phyloP scores from a whole-genome alignment of 1,140 invertebrate genomes.

The Rhagoletis zephyria region DNA sequence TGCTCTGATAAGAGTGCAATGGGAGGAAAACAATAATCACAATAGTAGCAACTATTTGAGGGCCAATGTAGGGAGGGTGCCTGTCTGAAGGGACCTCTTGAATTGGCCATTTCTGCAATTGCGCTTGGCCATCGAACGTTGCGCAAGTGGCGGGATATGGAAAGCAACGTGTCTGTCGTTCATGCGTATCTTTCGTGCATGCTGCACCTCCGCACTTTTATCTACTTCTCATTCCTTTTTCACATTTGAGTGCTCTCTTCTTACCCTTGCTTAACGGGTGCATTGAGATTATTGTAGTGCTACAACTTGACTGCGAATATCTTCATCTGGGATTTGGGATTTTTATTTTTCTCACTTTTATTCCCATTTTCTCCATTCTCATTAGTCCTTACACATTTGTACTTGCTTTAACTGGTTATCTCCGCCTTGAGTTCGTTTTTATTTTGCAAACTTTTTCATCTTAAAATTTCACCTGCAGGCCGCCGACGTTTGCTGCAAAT shows the following conservation, averaged over 20 bases:
- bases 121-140: neutral
- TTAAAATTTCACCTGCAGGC: neutral
- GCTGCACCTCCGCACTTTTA: neutral
- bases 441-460: neutral
- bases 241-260: no score
- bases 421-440: slow-evolving; percentile 17
- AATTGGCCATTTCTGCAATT: neutral
- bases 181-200: neutral
- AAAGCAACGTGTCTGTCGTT: neutral
- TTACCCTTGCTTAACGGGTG: neutral
- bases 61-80: neutral
- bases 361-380: neutral
- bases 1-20: neutral
- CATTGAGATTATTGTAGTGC: slow-evolving; percentile 2
- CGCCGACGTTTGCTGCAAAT: neutral
- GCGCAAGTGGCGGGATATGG: neutral
- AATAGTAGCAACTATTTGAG: neutral
- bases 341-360: neutral
- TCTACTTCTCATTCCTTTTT: neutral
- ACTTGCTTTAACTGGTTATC: neutral
- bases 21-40: neutral
- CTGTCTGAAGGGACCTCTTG: neutral
- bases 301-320: neutral
- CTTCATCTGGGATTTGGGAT: slow-evolving; percentile 18
- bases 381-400: neutral